Evolutionary conservation across 1,140 invertebrate species (phyloP).

Genomic region (Penaeus indicus): DNA sequence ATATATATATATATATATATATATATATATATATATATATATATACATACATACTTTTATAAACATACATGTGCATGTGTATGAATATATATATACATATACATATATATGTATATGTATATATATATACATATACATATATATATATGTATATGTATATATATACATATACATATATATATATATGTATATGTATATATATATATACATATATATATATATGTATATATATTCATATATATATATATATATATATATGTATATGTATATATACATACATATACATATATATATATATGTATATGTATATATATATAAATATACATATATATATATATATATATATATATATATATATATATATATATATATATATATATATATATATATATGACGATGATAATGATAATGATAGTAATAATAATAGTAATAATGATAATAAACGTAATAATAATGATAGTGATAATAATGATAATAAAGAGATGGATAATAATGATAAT

Average conservation of each 20-base stretch:
- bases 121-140: conserved; percentile 14
- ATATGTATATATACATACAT: too few species aligned
- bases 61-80: too few species aligned
- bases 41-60: not conserved
- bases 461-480: too few species aligned
- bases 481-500: too few species aligned
- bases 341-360: too few species aligned
- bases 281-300: too few species aligned
- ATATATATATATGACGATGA: not conserved
- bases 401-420: not conserved
- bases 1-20: not conserved
- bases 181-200: conserved; percentile 13
- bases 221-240: conserved; percentile 3
- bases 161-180: conserved; percentile 13
- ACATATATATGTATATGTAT: conserved; percentile 2
- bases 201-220: conserved; percentile 14
- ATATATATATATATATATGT: conserved; percentile 1
- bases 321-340: too few species aligned
- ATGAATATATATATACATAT: conserved; percentile 8
- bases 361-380: too few species aligned
- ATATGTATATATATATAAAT: too few species aligned
- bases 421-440: not conserved
- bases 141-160: conserved; percentile 14
- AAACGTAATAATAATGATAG: too few species aligned
- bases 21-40: conserved; percentile 14